These are phyloP conservation scores for Coranthus polyacanthus DNA, from an alignment of 2,797 vertebrate species.

Conservation along the genomic window DNA sequence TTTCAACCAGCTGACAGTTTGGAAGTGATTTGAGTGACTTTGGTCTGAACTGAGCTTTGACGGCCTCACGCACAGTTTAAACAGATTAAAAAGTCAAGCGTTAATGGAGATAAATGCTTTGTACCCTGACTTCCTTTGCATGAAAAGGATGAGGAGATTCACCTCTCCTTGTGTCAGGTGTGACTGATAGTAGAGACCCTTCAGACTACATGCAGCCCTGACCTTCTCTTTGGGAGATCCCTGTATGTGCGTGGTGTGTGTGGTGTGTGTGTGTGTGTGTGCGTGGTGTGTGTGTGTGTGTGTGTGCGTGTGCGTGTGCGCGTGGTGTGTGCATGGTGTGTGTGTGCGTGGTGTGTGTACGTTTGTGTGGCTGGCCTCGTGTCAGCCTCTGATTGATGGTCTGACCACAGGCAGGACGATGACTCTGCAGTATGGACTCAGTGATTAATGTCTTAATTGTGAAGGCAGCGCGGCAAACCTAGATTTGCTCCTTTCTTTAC, in stretches of 20 bases:
- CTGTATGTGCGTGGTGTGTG: constrained; percentile 16
- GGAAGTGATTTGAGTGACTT: too few species aligned
- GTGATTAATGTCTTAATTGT: constrained; percentile 88
- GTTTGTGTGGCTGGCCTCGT: constrained; percentile 46
- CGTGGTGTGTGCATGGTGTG: constrained; percentile 22
- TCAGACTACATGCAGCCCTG: constrained; percentile 28
- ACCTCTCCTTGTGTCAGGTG: constrained; percentile 7
- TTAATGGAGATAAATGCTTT: too few species aligned
- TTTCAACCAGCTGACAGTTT: too few species aligned
- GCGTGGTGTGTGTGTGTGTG: constrained; percentile 34
- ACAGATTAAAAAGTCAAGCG: too few species aligned
- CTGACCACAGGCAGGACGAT: constrained; percentile 77
- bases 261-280: constrained; percentile 41
- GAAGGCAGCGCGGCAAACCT: constrained; percentile 69
- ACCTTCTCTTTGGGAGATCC: constrained; percentile 56
- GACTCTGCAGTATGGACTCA: constrained; percentile 78
- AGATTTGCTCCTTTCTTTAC: constrained; percentile 53
- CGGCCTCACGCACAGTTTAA: too few species aligned
- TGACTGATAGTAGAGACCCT: constrained; percentile 22
- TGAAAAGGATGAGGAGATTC: not conserved
- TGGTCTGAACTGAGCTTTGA: too few species aligned
- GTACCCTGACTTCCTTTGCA: too few species aligned
- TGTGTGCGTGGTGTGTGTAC: constrained; percentile 16
- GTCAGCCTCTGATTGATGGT: constrained; percentile 77
- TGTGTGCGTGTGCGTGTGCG: constrained; percentile 27